Conservation (phyloP, 1,140 invertebrate species). For the Tribolium castaneum region DNA sequence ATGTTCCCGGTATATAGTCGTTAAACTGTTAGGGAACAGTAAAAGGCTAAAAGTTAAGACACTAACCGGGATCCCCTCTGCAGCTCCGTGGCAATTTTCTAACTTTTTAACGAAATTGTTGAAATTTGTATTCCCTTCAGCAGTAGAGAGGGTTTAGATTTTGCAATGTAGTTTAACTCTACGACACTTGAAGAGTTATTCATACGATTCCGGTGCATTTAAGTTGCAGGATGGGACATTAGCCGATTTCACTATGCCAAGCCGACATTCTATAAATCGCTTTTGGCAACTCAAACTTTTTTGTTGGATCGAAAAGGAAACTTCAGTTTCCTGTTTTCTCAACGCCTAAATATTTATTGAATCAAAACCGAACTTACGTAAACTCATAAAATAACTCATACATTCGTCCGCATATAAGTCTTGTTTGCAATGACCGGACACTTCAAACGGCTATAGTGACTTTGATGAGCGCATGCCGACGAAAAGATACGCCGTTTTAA, state of each 20-base stretch:
- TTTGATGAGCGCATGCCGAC: slow-evolving; percentile 13
- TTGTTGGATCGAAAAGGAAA: neutral
- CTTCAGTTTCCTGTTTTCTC: slow-evolving; percentile 29
- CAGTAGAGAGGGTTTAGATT: slow-evolving; percentile 54
- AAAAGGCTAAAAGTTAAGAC: slow-evolving; percentile 46
- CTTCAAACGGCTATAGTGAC: neutral
- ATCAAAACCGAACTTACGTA: neutral
- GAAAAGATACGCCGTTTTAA: slow-evolving; percentile 9
- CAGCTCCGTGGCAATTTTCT: slow-evolving; percentile 54
- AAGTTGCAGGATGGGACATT: slow-evolving; percentile 33
- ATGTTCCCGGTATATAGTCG: slow-evolving; percentile 36
- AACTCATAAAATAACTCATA: neutral
- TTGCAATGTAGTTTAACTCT: slow-evolving; percentile 54
- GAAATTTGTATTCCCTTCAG: slow-evolving; percentile 57
- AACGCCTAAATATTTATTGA: slow-evolving; percentile 17
- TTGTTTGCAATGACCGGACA: neutral
- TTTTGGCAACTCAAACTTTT: neutral
- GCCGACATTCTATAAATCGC: slow-evolving; percentile 15
- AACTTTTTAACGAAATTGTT: slow-evolving; percentile 59
- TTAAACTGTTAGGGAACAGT: slow-evolving; percentile 47
- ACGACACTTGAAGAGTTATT: slow-evolving; percentile 47
- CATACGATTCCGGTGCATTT: slow-evolving; percentile 37
- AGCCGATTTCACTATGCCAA: slow-evolving; percentile 25
- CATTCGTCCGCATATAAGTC: neutral
- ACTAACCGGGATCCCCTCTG: slow-evolving; percentile 44